Conservation (phyloP, 35 echinoderm and acorn worm species). For the Antedon bifida region DNA sequence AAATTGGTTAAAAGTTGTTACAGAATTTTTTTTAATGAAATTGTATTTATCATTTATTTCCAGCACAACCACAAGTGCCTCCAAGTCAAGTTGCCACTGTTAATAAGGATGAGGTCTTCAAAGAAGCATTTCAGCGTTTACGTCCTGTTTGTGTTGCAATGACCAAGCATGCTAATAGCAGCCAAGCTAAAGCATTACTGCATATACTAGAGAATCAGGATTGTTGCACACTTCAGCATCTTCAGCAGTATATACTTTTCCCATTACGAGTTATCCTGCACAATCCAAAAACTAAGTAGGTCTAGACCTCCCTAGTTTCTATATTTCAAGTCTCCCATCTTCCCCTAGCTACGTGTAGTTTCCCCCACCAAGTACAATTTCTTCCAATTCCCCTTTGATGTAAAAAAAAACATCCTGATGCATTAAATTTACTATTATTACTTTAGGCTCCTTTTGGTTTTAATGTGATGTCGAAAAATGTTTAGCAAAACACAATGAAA, state of each 20-base stretch:
- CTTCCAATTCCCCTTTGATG: too few relatives aligned
- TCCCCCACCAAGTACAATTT: too few relatives aligned
- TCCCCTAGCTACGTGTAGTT: too few relatives aligned
- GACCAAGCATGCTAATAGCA: not conserved
- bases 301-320: too few relatives aligned
- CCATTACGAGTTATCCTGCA: not conserved
- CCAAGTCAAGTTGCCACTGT: not conserved
- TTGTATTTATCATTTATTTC: not conserved
- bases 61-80: not conserved
- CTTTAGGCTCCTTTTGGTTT: too few relatives aligned
- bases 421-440: too few relatives aligned
- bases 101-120: not conserved
- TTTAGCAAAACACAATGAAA: too few relatives aligned
- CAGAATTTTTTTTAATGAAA: too few relatives aligned
- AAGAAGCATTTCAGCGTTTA: not conserved
- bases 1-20: too few relatives aligned
- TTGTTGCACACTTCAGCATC: not conserved
- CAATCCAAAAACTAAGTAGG: not conserved
- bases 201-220: not conserved
- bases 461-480: too few relatives aligned
- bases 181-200: not conserved
- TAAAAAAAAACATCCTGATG: too few relatives aligned
- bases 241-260: not conserved
- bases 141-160: not conserved
- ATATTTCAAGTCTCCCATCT: too few relatives aligned